Conservation (phyloP, 2,797 vertebrate species). For the Tangara arthus region DNA sequence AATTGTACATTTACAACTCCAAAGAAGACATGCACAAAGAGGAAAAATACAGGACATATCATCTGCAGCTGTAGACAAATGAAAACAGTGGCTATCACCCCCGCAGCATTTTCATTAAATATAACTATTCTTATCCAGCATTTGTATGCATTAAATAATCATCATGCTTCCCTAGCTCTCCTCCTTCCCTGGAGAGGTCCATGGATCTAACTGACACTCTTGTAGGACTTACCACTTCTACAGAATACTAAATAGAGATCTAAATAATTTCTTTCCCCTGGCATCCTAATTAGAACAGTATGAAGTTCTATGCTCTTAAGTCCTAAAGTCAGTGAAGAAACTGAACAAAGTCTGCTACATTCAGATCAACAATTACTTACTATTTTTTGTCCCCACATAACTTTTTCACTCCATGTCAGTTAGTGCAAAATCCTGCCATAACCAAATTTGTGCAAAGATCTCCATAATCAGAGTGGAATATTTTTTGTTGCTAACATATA, state of each 20-base stretch:
- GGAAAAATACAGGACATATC: not conserved
- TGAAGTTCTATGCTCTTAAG: not conserved
- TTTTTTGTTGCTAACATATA: not conserved
- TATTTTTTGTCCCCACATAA: no score
- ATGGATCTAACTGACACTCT: constrained; percentile 14
- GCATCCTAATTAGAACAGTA: not conserved
- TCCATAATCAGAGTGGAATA: not conserved
- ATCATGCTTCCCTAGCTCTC: constrained; percentile 33
- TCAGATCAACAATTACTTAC: not conserved
- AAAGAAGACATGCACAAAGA: constrained; percentile 29
- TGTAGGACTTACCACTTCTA: not conserved
- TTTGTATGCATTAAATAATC: constrained; percentile 60
- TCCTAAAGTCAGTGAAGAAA: not conserved
- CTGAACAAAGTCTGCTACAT: not conserved
- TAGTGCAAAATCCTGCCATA: not conserved
- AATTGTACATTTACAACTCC: constrained; percentile 66
- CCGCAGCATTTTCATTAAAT: constrained; percentile 51
- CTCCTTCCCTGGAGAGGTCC: constrained; percentile 22
- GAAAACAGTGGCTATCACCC: constrained; percentile 54
- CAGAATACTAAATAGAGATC: constrained; percentile 46
- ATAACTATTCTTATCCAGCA: constrained; percentile 37
- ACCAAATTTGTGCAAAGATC: not conserved
- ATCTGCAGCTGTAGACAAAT: constrained; percentile 46
- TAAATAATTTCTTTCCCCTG: not conserved
- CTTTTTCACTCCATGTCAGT: not conserved